Conservation (phyloP, 1,140 invertebrate species). For the Drosophila simulans region DNA sequence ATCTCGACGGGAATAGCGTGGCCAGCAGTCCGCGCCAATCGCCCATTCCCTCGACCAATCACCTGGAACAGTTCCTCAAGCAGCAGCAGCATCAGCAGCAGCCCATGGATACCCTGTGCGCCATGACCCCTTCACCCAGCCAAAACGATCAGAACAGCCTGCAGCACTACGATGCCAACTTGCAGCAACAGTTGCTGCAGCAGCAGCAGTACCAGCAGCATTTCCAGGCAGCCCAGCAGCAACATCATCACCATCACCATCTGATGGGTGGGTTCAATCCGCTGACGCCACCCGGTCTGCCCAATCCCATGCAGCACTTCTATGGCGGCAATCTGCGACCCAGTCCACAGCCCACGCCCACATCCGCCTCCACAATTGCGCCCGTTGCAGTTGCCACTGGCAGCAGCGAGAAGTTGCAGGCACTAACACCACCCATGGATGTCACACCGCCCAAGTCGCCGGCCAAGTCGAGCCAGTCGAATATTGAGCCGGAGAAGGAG, state of each 20-base stretch:
- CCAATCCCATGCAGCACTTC: constrained; percentile 83
- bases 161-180: constrained; percentile 67
- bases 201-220: constrained; percentile 82
- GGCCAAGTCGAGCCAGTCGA: constrained; percentile 85
- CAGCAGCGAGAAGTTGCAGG: constrained; percentile 61
- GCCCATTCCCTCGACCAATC: constrained; percentile 53
- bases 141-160: constrained; percentile 85
- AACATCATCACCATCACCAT: constrained; percentile 66
- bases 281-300: constrained; percentile 85
- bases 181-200: constrained; percentile 78
- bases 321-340: constrained; percentile 84
- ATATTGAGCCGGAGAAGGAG: constrained; percentile 71
- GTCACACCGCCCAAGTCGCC: constrained; percentile 86
- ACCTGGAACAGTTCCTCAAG: constrained; percentile 77
- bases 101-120: constrained; percentile 72
- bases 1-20: constrained; percentile 57
- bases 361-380: constrained; percentile 8
- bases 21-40: constrained; percentile 61
- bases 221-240: constrained; percentile 77
- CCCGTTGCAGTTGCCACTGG: constrained; percentile 3
- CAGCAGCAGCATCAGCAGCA: constrained; percentile 64
- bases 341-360: constrained; percentile 73
- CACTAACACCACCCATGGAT: constrained; percentile 82
- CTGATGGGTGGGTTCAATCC: constrained; percentile 83
- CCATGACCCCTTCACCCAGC: constrained; percentile 84